Base-by-base conservation (phyloP, 2,888 invertebrate species). In the Microctonus hyperodae region DNA sequence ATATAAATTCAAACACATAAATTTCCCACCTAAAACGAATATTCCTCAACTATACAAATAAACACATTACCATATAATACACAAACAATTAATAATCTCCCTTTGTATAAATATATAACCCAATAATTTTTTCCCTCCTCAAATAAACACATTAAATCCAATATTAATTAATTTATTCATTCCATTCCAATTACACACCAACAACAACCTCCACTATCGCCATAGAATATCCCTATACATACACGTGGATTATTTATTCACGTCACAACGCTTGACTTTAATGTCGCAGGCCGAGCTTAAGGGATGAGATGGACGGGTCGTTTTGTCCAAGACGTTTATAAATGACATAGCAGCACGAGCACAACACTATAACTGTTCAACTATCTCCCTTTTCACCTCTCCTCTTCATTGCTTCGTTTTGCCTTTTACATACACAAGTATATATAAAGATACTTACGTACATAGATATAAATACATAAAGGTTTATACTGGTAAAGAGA, bases 281-380 rank as follows among this genome's bases (percentile, higher is more conserved):
- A 82, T 82, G 80, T 79, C 76, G 16, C 75, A 76, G n/a, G n/a
- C n/a, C 75, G 76, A 74, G 80, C 78, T 82, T 80, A 79, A 77
- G 78, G 81, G 79, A 79, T 78, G 82, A 82, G 79, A 80, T 78
- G 79, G 81, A 83, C 79, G 81, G 81, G 82, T 82, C 79, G 81
- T 83, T 83, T 80, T 79, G 78, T 75, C 76, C 61, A 73, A 77
- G 82, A 82, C 82, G 79, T 82, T 81, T 82, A 83, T 83, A 82
- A 83, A 83, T 83, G 82, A 83, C 82, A 77, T 76, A 80, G 76
- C 77, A 74, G 72, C 72, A 72, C 73, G 71, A 74, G 72, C 71
- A 74, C 74, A 75, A 76, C 74, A 73, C 76, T 81, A 81, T 80
- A 81, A 80, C 78, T 74, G 75, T 67, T 76, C 73, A 70, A 73